These are phyloP conservation scores for Stigmatopora argus DNA, from an alignment of 2,113 vertebrate genomes.

Conservation along the genomic window DNA sequence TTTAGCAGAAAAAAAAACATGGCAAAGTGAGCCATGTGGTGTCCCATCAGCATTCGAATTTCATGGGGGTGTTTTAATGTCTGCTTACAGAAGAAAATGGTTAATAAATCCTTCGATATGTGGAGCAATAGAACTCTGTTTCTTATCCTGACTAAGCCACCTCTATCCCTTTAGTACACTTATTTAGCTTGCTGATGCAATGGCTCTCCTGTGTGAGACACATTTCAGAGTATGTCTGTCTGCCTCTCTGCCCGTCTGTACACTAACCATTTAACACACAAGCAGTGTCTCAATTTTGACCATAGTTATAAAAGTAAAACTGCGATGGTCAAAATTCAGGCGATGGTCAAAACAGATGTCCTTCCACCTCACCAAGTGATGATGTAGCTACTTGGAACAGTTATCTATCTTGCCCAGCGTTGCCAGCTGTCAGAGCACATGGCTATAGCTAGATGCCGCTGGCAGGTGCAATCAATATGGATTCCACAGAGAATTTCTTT, in stretches of 20 bases:
- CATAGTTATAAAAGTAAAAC: slow-evolving; percentile 17
- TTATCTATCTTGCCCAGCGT: slow-evolving; percentile 62
- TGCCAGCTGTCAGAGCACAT: slow-evolving; percentile 62
- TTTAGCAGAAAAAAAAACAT: too few relatives aligned
- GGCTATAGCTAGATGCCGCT: slow-evolving; percentile 60
- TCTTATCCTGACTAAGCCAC: slow-evolving; percentile 70
- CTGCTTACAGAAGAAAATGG: slow-evolving; percentile 33
- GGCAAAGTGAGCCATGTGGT: slow-evolving; percentile 7
- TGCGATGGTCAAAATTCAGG: slow-evolving; percentile 18
- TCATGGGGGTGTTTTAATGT: slow-evolving; percentile 31
- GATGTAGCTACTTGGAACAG: slow-evolving; percentile 55
- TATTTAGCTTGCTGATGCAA: slow-evolving; percentile 63
- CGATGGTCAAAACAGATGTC: slow-evolving; percentile 12
- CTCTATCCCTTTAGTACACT: slow-evolving; percentile 64
- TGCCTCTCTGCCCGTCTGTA: slow-evolving; percentile 9
- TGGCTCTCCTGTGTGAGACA: slow-evolving; percentile 51
- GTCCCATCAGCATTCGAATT: slow-evolving; percentile 24
- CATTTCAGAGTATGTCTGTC: slow-evolving; percentile 62
- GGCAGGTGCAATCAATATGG: slow-evolving; percentile 71
- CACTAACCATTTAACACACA: neutral
- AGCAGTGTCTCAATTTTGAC: neutral
- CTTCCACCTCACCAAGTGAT: slow-evolving; percentile 51
- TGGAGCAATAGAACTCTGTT: slow-evolving; percentile 52
- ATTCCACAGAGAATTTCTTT: slow-evolving; percentile 66
- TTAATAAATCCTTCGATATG: slow-evolving; percentile 54